A percentile compares a stretch with the other conserved stretches of the same genome.
phyloP scores from a whole-genome alignment of 53 echinoderm and acorn worm genomes.

The Arbacia lixula region DNA sequence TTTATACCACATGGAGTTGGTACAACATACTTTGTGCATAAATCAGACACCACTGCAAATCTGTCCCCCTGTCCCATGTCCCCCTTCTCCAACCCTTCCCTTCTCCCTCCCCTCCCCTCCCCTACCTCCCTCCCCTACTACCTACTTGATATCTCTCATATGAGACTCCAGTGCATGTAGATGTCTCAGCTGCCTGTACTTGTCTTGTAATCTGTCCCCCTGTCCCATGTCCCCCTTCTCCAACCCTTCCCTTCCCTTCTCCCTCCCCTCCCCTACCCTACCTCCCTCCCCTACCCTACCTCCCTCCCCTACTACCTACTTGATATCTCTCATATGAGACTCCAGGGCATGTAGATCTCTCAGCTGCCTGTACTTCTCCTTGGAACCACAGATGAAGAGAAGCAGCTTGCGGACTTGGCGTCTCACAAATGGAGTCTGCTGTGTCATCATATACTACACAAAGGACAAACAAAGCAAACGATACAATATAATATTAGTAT shows the following conservation, averaged over 20 bases:
- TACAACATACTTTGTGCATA: no score
- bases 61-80: neutral
- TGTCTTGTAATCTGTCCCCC: constrained; percentile 94
- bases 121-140: neutral
- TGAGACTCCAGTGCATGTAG: constrained; percentile 92
- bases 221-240: no score
- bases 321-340: constrained; percentile 92
- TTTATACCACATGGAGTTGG: no score
- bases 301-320: constrained; percentile 44
- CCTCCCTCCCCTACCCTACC: no score
- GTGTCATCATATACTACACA: constrained; percentile 96
- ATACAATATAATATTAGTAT: neutral
- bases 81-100: neutral
- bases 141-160: constrained; percentile 92
- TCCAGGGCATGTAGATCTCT: constrained; percentile 93
- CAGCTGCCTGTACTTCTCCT: constrained; percentile 96
- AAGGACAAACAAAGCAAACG: neutral
- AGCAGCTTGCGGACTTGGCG: constrained; percentile 97
- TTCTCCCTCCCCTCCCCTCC: neutral
- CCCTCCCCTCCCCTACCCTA: no score
- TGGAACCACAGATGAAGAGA: constrained; percentile 95
- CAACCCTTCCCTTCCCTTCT: neutral
- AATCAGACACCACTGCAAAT: neutral
- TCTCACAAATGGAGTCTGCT: constrained; percentile 95
- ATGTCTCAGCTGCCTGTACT: constrained; percentile 93